A percentile compares a stretch with the other conserved stretches of the same genome.
Conservation (phyloP, 1,140 invertebrate genomes). For the Rhizoglyphus robini region DNA sequence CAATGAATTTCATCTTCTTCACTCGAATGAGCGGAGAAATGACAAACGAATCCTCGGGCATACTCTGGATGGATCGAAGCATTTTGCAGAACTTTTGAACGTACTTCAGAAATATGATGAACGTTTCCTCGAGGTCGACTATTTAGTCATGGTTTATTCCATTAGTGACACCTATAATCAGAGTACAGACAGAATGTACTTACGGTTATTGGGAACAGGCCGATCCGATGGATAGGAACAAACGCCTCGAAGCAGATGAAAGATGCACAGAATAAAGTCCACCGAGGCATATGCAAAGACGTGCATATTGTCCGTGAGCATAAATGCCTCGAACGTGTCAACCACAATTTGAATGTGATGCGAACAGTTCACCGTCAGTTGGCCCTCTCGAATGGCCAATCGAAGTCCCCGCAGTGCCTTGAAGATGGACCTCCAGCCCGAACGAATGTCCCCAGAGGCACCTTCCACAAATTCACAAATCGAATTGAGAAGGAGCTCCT, state of each 20-base stretch:
- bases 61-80: not conserved
- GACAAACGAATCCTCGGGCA: not conserved
- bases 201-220: no score
- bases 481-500: slow-evolving; percentile 80
- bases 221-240: no score
- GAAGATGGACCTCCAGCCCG: slow-evolving; percentile 82
- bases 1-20: no score
- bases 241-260: slow-evolving; percentile 41
- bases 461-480: slow-evolving; percentile 90
- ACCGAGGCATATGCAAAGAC: slow-evolving; percentile 85
- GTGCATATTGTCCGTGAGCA: slow-evolving; percentile 75
- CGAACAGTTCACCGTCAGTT: slow-evolving; percentile 33
- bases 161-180: no score
- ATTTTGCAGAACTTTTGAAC: slow-evolving; percentile 10
- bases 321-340: slow-evolving; percentile 82
- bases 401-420: slow-evolving; percentile 59
- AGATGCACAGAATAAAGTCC: slow-evolving; percentile 76
- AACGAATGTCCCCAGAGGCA: slow-evolving; percentile 74
- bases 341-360: slow-evolving; percentile 54
- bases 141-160: no score
- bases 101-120: slow-evolving; percentile 10
- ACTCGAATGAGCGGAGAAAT: not conserved
- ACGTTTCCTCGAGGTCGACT: not conserved
- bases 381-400: no score
- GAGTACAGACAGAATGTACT: no score